phyloP scores from a whole-genome alignment of 2,797 vertebrate species.

The Apodemus agrarius region DNA sequence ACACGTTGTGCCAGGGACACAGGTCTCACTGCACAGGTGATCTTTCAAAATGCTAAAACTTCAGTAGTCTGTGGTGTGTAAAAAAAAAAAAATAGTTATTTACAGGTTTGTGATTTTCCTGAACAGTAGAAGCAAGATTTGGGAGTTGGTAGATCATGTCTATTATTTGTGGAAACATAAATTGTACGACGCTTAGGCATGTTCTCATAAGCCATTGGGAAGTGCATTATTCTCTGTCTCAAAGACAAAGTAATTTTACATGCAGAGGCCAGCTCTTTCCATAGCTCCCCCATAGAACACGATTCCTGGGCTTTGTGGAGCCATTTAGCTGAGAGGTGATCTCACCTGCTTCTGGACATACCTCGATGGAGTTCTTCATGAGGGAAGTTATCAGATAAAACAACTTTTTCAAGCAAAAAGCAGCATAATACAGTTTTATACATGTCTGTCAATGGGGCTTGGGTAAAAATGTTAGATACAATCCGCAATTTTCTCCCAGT shows the following conservation, averaged over 20 bases:
- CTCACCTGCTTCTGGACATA: background rate
- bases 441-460: background rate
- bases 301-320: background rate
- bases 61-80: background rate
- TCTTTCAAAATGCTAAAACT: background rate
- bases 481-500: background rate
- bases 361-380: background rate
- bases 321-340: accelerated
- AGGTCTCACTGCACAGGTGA: background rate
- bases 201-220: background rate
- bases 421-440: background rate
- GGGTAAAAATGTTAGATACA: background rate
- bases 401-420: background rate
- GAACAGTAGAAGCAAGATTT: background rate
- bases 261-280: background rate
- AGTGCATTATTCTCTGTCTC: background rate
- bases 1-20: background rate
- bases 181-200: background rate
- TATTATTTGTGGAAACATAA: background rate
- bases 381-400: background rate
- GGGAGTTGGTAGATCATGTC: background rate
- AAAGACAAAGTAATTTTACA: background rate
- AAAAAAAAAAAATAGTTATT: constrained; percentile 1
- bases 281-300: background rate
- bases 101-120: background rate